phyloP scores from a whole-genome alignment of 2,888 invertebrate species.

The Oscheius sp. region DNA sequence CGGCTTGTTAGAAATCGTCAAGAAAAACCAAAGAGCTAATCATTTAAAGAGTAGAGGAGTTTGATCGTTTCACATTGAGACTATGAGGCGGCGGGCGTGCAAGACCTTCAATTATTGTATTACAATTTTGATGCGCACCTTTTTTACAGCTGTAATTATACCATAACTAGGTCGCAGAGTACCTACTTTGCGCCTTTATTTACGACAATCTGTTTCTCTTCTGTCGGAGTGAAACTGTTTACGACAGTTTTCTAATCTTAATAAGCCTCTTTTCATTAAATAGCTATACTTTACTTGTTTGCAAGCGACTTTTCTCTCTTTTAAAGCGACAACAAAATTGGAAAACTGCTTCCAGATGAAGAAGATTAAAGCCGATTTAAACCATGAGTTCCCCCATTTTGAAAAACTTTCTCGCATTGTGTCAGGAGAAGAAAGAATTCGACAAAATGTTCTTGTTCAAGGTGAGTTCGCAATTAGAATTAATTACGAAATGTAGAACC shows the following conservation, averaged over 20 bases:
- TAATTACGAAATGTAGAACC: conserved; percentile 35
- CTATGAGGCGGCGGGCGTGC: no score
- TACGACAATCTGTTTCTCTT: conserved; percentile 4
- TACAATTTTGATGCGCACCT: not conserved
- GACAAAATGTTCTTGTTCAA: conserved; percentile 49
- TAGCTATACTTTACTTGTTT: not conserved
- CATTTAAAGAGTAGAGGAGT: not conserved
- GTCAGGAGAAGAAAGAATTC: conserved; percentile 58
- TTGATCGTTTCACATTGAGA: not conserved
- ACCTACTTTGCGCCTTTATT: not conserved
- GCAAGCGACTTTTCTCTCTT: not conserved
- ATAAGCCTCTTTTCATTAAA: no score
- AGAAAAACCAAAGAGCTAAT: no score
- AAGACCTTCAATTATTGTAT: no score
- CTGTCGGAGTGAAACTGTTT: no score
- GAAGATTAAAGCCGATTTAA: conserved; percentile 23
- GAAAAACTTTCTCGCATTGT: conserved; percentile 49
- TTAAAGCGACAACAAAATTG: no score
- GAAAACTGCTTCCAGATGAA: not conserved
- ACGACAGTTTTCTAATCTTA: no score
- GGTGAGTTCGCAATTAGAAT: conserved; percentile 33
- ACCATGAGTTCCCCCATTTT: conserved; percentile 36
- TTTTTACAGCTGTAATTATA: conserved; percentile 5
- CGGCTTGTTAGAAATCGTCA: conserved; percentile 1
- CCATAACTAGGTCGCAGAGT: conserved; percentile 16